Evolutionary conservation across 2,888 invertebrate genomes (phyloP), one percentile per base, ranked within the genome.

Genomic region (Sisyra nigra): DNA sequence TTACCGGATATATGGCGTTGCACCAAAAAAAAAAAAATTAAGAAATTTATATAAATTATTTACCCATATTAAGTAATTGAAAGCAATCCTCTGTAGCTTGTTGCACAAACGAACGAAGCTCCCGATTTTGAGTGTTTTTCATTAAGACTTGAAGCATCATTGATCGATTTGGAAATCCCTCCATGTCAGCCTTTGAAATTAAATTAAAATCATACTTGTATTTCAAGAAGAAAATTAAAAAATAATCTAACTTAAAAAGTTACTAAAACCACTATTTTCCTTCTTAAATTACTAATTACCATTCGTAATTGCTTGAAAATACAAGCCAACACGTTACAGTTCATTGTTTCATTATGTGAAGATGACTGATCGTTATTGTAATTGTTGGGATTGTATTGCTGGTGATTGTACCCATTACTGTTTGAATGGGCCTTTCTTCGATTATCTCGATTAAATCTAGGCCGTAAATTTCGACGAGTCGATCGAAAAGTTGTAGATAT

Each of bases 81-180:
- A 80, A 83, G 52, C 84, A 84, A 49, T 80, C 77, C 48, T 76
- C 72, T 37, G 79, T 70, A 0, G 79, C 71, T 55, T 83, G 80
- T 50, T 76, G 74, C 3, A 82, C 61, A 51, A 83, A 82, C 55
- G 78, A 77, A 15, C 67, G 68, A 1, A 82, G 52, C 48, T 79
- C 79, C 32, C 73, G 69, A 55, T 76, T 71, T 10, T 68, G 69
- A 1, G 76, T 65, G 45, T 74, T 72, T 54, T 74, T 74, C 3
- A 73, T 70, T 40, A 83, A 62, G 32, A 67, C 60, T 48, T 74
- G 71, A 6, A 69, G 67, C 1, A 83, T 70, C 49, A 76, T 67
- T 45, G 71, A 68, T 46, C 71, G 71, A 47, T 80, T 76, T 1
- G 82, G 83, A 61, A 68, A 72, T 10, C 76, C 76, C 37, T 67